Percentiles rank a stretch among this genome's conserved stretches.
phyloP scores from a whole-genome alignment of 2,797 vertebrate genomes.

The Acomys russatus region DNA sequence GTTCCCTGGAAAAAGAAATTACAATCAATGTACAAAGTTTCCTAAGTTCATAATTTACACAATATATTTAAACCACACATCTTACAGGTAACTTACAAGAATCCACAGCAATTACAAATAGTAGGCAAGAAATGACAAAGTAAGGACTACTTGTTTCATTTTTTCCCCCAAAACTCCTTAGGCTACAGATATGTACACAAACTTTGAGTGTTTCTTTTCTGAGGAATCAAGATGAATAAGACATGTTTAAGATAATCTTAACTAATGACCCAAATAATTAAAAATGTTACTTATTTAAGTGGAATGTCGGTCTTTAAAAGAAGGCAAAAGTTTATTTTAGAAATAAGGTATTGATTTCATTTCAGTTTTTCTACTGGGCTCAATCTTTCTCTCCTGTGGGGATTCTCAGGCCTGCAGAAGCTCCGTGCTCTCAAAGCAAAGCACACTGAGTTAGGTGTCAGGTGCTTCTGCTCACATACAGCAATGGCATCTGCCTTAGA shows the following conservation, averaged over 20 bases:
- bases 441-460: not conserved
- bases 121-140: slow-evolving; percentile 59
- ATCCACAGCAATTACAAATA: slow-evolving; percentile 36
- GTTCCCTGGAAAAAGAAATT: slow-evolving; percentile 92
- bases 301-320: slow-evolving; percentile 52
- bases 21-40: slow-evolving; percentile 77
- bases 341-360: slow-evolving; percentile 44
- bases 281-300: slow-evolving; percentile 47
- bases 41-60: slow-evolving; percentile 47
- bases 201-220: slow-evolving; percentile 45
- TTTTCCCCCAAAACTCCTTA: slow-evolving; percentile 44
- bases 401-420: slow-evolving; percentile 37
- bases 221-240: slow-evolving; percentile 13
- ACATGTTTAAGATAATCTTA: slow-evolving; percentile 53
- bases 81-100: slow-evolving; percentile 2
- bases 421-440: slow-evolving; percentile 32
- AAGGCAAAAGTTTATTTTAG: slow-evolving; percentile 35
- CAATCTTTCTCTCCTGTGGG: slow-evolving; percentile 37
- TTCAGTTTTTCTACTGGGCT: slow-evolving; percentile 26
- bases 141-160: slow-evolving; percentile 34
- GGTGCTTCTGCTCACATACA: slow-evolving; percentile 54
- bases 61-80: not conserved
- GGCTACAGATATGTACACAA: not conserved
- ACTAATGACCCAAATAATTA: slow-evolving; percentile 49
- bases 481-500: not conserved